These are phyloP conservation scores for Rhinella marina DNA, from an alignment of 2,797 vertebrate species.

Conservation along the genomic window DNA sequence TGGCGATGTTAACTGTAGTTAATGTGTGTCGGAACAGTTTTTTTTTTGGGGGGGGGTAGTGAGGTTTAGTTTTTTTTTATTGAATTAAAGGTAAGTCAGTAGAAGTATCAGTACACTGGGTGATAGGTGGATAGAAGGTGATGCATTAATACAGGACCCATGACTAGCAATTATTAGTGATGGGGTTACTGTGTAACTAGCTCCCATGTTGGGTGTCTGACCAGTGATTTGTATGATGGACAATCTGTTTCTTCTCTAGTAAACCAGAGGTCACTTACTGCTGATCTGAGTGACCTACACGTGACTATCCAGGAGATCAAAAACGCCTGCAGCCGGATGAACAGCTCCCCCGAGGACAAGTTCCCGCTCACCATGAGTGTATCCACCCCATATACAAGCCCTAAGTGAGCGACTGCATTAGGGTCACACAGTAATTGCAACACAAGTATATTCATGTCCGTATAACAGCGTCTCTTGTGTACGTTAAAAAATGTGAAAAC, in stretches of 20 bases:
- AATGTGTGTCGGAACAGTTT: too few species aligned
- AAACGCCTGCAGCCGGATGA: conserved; percentile 86
- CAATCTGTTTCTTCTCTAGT: conserved; percentile 72
- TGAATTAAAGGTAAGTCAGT: too few species aligned
- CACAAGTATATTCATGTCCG: neutral
- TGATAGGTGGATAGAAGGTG: neutral
- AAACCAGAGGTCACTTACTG: conserved; percentile 88
- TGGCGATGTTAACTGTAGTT: too few species aligned
- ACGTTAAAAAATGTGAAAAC: neutral
- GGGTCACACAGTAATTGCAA: neutral
- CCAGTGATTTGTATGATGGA: neutral
- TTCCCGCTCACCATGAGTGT: conserved; percentile 92
- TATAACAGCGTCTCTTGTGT: neutral
- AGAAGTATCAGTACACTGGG: too few species aligned
- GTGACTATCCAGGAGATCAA: conserved; percentile 90
- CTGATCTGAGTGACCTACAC: conserved; percentile 91
- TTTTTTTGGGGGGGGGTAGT: too few species aligned
- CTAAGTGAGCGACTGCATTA: neutral
- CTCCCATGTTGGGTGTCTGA: neutral
- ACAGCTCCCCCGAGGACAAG: conserved; percentile 85
- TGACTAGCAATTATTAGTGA: neutral
- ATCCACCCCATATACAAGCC: conserved; percentile 74
- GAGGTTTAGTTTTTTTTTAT: too few species aligned
- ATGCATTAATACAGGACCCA: neutral
- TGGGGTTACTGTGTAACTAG: neutral